These are phyloP conservation scores for Australoheros scitulus DNA, from an alignment of 2,113 vertebrate species.

Conservation along the genomic window DNA sequence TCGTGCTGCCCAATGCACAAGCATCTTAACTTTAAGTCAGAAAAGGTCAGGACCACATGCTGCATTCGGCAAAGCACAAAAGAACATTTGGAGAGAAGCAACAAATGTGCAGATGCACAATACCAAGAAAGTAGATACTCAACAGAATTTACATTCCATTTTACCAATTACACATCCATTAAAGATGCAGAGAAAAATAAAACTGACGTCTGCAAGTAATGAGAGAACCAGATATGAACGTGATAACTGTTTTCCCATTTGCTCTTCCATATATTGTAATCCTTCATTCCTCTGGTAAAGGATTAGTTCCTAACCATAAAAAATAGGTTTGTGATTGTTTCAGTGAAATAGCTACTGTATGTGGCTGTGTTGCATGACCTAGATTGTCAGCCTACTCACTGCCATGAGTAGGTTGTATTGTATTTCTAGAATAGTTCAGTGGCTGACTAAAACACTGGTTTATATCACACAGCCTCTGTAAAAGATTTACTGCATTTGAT, in stretches of 20 bases:
- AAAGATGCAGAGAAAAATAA: conserved; percentile 1
- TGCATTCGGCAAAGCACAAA: not conserved
- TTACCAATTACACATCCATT: not conserved
- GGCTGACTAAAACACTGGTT: not conserved
- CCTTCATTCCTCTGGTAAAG: not conserved
- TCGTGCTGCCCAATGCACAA: not conserved
- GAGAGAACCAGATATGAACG: not conserved
- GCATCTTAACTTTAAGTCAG: conserved; percentile 12
- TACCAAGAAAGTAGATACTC: not conserved
- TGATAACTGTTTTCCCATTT: not conserved
- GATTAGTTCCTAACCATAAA: not conserved
- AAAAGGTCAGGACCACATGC: not conserved
- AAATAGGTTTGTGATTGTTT: conserved; percentile 1
- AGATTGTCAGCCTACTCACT: conserved; percentile 41
- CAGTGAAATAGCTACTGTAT: not conserved
- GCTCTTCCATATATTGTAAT: not conserved
- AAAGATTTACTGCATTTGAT: not conserved
- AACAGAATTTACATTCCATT: conserved; percentile 5
- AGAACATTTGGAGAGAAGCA: not conserved
- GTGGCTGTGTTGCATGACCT: conserved; percentile 22
- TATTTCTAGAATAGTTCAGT: conserved; percentile 26
- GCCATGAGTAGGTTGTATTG: conserved; percentile 35
- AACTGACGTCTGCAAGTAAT: not conserved
- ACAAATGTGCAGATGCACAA: not conserved
- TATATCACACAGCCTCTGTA: not conserved